Conservation (phyloP, 2,113 vertebrate genomes). For the Vicugna pacos region DNA sequence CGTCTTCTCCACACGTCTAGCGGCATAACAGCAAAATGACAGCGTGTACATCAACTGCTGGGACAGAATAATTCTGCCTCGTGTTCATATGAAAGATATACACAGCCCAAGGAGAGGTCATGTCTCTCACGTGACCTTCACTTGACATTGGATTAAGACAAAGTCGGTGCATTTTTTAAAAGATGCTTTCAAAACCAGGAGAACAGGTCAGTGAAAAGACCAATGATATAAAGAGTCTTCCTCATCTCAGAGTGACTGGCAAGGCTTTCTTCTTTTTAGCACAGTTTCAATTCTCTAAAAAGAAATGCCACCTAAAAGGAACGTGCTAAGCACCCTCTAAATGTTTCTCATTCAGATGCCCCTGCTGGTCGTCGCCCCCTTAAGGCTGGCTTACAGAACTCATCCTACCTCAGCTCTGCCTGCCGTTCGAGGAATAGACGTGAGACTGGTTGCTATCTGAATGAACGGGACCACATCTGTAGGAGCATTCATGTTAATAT, state of each 20-base stretch:
- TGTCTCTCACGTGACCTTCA: neutral
- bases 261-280: conserved; percentile 41
- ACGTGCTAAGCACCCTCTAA: neutral
- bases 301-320: conserved; percentile 30
- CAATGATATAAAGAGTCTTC: neutral
- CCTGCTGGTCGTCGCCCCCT: neutral
- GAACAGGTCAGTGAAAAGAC: conserved; percentile 26
- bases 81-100: neutral
- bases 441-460: neutral
- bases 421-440: neutral
- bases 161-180: neutral
- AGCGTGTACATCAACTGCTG: neutral
- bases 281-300: conserved; percentile 32
- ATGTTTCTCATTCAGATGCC: neutral
- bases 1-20: neutral
- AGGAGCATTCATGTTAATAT: neutral
- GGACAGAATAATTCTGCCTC: neutral
- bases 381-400: neutral
- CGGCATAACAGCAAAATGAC: neutral
- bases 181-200: conserved; percentile 19
- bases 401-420: neutral
- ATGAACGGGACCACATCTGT: neutral
- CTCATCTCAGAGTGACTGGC: neutral
- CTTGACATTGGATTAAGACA: conserved; percentile 29
- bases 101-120: neutral